Evolutionary conservation across 2,888 invertebrate species (phyloP).

Genomic region (Lasioglossum oenotherae): DNA sequence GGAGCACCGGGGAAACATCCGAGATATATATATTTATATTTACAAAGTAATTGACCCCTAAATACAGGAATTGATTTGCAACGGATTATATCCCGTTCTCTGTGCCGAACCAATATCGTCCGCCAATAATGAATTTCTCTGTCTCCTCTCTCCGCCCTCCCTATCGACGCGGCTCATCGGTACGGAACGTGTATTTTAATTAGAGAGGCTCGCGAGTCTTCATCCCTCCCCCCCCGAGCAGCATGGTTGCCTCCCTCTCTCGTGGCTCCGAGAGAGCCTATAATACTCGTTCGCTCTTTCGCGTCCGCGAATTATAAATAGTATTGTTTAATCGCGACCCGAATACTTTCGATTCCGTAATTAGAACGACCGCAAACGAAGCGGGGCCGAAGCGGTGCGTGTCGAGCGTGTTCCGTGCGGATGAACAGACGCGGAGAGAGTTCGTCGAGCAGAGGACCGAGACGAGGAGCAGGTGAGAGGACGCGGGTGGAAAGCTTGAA

Average conservation of each 20-base stretch:
- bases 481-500: conserved; percentile 44
- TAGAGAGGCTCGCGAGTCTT: conserved; percentile 8
- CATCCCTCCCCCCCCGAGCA: background rate
- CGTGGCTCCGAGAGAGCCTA: background rate
- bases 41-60: background rate
- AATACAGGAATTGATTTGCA: conserved; percentile 11
- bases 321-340: conserved; percentile 10
- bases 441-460: conserved; percentile 4
- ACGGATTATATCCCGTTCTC: conserved; percentile 3
- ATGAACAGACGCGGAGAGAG: background rate
- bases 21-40: background rate
- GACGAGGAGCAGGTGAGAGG: conserved; percentile 13
- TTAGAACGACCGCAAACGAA: conserved; percentile 32
- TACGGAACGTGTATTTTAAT: conserved; percentile 14
- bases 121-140: conserved; percentile 6
- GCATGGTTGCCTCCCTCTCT: background rate
- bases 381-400: background rate
- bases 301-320: conserved; percentile 9
- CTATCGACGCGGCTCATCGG: background rate
- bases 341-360: conserved; percentile 33
- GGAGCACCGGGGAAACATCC: background rate
- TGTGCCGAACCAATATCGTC: background rate
- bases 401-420: background rate
- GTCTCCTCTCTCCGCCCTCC: background rate
- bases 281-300: background rate